Percentiles rank a stretch among this genome's conserved stretches.
These are phyloP conservation scores for Drosophila crucigera DNA, from an alignment of 2,888 invertebrate genomes.

Conservation along the genomic window DNA sequence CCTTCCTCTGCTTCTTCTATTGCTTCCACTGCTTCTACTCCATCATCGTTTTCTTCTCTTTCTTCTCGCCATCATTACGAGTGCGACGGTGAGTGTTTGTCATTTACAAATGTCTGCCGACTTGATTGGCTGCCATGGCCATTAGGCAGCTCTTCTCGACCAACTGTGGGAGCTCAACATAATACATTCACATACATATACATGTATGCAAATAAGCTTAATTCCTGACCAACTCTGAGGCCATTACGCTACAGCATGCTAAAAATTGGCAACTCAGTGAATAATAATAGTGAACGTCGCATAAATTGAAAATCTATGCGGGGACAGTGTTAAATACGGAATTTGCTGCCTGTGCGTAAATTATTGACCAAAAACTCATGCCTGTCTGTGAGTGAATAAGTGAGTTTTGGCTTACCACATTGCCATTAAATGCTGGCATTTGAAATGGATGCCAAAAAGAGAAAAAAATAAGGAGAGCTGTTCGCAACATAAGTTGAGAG, in stretches of 20 bases:
- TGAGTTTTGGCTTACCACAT: conserved; percentile 4
- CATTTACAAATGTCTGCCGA: conserved; percentile 56
- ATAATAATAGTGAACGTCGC: conserved; percentile 13
- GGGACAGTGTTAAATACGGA: neutral
- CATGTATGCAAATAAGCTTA: conserved; percentile 18
- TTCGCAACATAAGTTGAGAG: neutral
- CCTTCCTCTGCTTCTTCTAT: neutral
- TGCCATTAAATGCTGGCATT: conserved; percentile 7
- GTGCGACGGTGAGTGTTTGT: conserved; percentile 18
- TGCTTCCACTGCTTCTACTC: neutral
- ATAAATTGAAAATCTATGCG: conserved; percentile 17
- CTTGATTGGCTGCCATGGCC: conserved; percentile 60
- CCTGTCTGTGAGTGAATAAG: conserved; percentile 11
- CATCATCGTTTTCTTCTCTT: neutral
- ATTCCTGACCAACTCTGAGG: conserved; percentile 6
- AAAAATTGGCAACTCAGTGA: conserved; percentile 18
- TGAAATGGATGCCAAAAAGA: neutral
- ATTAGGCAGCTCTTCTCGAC: conserved; percentile 38
- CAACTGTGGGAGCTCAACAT: conserved; percentile 9
- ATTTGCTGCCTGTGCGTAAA: conserved; percentile 7
- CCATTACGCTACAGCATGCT: neutral
- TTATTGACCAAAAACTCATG: conserved; percentile 1
- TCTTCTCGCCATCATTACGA: conserved; percentile 1
- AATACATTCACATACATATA: conserved; percentile 7
- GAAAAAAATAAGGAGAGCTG: neutral